Evolutionary conservation across 1,140 invertebrate genomes (phyloP), one percentile per base, ranked within the genome.

Genomic region (Acromyrmex echinatior): DNA sequence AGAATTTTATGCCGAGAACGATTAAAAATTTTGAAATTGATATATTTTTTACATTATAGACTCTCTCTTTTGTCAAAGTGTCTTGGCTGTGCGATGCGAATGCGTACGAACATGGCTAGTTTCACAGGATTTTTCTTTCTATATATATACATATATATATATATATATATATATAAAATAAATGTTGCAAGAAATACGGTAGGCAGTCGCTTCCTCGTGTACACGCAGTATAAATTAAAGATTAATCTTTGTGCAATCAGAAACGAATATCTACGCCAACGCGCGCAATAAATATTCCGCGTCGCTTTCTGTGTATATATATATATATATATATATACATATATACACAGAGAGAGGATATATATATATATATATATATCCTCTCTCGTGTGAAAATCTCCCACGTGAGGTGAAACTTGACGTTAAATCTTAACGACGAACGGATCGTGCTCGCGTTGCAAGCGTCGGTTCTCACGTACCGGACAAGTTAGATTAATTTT

Each of bases 181-280:
- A 82, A 56, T 58, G 39, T 9, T 2, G 31, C 66, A 51, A 58
- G 66, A 73, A 82, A 82, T 71, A 28, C 25, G 31, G 60, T 56
- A 81, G 28, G 63, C 10, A 70, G 14, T n/a, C 14, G 49, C 12
- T 79, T 66, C 18, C 28, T 14, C 31, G 74, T 28, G 63, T 25
- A 25, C 31, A 49, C 21, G 31, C 18, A 7, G 53, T 73, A 73
- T 73, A 82, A 58, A 73, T 82, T 49, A 49, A 56, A 60, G 56
- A 82, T 84, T 74, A 62, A 74, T 74, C 56, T 74, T 18, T 12
- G 18, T 14, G 80, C 56, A 74, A 82, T 60, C 78, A 18, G 63
- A 28, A 79, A 70, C 53, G 68, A 84, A 74, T 62, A 74, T 84
- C 70, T 62, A 62, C 80, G 70, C 80, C 80, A 45, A 84, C 68